Evolutionary conservation across 2,797 vertebrate species (phyloP).

Genomic region (Mormyrops attenuatus): DNA sequence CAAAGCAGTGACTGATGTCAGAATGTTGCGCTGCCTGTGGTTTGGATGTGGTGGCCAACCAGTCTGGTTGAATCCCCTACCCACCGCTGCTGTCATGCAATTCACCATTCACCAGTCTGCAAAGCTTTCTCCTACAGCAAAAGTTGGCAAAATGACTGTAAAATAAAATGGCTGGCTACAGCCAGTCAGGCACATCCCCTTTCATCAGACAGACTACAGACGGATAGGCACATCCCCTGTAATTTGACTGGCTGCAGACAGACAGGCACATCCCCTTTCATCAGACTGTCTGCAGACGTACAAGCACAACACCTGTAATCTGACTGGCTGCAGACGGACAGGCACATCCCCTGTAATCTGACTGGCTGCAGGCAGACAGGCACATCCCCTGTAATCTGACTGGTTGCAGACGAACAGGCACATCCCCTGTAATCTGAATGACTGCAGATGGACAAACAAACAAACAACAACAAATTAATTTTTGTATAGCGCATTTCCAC

Average conservation of each 20-base stretch:
- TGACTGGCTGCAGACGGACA: not conserved
- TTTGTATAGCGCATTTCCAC: no score
- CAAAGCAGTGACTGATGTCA: not conserved
- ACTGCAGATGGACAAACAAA: not conserved
- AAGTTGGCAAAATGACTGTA: not conserved
- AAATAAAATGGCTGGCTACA: not conserved
- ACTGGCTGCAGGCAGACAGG: not conserved
- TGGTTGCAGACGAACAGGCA: not conserved
- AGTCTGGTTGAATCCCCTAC: constrained; percentile 39
- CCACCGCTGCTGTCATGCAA: constrained; percentile 18
- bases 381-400: not conserved
- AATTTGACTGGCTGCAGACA: accelerated
- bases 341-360: not conserved
- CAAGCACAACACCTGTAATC: not conserved
- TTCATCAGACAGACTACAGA: not conserved
- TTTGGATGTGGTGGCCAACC: constrained; percentile 29
- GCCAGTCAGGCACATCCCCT: not conserved
- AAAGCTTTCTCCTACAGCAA: not conserved
- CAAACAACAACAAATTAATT: no score
- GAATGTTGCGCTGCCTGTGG: not conserved
- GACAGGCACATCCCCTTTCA: not conserved
- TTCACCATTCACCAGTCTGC: not conserved
- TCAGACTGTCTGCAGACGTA: accelerated
- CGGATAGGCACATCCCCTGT: not conserved
- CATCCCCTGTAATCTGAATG: not conserved